Base-by-base conservation (phyloP, 1,140 invertebrate species). In the Drosophila equinoxialis region DNA sequence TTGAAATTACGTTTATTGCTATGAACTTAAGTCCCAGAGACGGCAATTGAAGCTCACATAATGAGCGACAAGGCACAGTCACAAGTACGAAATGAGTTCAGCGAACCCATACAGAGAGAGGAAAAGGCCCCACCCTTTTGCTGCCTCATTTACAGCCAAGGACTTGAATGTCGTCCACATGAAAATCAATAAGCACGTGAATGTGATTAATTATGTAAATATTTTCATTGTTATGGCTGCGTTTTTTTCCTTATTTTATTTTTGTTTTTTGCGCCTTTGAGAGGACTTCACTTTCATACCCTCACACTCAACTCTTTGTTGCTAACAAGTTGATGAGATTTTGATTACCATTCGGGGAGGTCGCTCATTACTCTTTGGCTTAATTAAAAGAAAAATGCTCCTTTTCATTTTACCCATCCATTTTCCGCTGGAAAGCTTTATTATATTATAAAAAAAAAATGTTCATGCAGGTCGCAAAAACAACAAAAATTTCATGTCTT, bases 131-230 rank as follows among this genome's bases (percentile, higher is more conserved):
- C 35, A 10, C 7, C 35, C 35, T 11, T 37, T 37, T 11, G 2
- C 8, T 37, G 7, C 35, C 37, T 39, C 37, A 11, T 11, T 13
- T 39, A 13, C 37, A 13, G 11, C 37, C 10, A 17, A 23, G 6
- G 7, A 20, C 23, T 20, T 30, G 33, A 41, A 30, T 54, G 54
- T 45, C 33, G 60, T 26, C 23, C 23, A 26, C 23, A 71, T 37
- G 35, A 75, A 68, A 84, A 84, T 84, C 81, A 74, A 86, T 86
- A 65, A 71, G 61, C 79, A 39, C 70, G 65, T 72, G 51, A 64
- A 71, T 55, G 42, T 81, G 83, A 87, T 86, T 87, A 86, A 87
- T 87, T 86, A 86, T 77, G 83, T 70, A 68, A 65, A 82, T 75
- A 72, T 65, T 62, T 58, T 72, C 68, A 78, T 73, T 77, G 62